Base-by-base conservation (phyloP, 2,113 vertebrate genomes). In the Menura novaehollandiae region DNA sequence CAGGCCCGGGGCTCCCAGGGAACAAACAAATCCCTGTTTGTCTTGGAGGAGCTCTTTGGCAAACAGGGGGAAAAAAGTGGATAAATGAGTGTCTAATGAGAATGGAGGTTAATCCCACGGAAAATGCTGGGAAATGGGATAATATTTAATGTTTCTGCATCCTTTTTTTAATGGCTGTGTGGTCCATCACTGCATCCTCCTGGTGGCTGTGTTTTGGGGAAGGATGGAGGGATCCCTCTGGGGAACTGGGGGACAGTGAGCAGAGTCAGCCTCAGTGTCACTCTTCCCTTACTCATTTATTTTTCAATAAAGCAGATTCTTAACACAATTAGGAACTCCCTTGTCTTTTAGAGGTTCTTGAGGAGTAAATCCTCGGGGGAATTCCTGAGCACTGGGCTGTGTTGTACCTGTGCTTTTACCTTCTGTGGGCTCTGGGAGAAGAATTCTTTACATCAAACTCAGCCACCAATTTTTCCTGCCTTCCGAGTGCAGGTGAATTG, bases 11-110 rank as follows among this genome's bases (percentile, higher is more conserved):
- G 63, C 87, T 92, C 88, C 89, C 14, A 4, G 76, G 59, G 92
- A 95, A 87, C 89, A 92, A 94, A 93, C 74, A 78, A 67, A 82
- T 90, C 53, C 24, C 88, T 89, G 81, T 47, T 82, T 87, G 88
- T 73, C 90, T 82, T 60, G 94, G 85, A 89, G 87, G 49, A 92
- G 63, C 83, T 91, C 9, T 2, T 18, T 75, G 58, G 85, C 58
- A 56, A 82, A 72, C 1, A 23, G 9, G 4, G 3, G 2, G 9
- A 59, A 74, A 39, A 5, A 37, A 26, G 4, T 5, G 20, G 67
- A 72, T 35, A 20, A 92, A 78, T 3, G 56, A 81, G 39, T 53
- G 39, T 81, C 32, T 91, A 3, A 64, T 71, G 93, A 52, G 89
- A 63, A 14, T 13, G 47, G 76, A 63, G 43, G 44, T 78, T 43